phyloP scores from a whole-genome alignment of 2,113 vertebrate genomes.

The Callaeas wilsoni region DNA sequence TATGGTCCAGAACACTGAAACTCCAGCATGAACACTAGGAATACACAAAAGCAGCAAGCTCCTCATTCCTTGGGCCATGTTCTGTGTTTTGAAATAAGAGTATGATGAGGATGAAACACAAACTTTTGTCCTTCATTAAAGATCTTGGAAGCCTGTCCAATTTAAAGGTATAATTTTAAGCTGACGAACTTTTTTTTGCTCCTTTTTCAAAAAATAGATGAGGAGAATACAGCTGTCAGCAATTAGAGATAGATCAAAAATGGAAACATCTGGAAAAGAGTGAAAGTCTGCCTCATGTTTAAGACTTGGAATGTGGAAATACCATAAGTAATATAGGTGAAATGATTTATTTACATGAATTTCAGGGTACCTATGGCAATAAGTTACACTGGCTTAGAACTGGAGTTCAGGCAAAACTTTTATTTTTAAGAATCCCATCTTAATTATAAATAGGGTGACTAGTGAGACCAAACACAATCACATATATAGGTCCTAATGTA shows the following conservation, averaged over 20 bases:
- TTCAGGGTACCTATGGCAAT: not conserved
- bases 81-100: not conserved
- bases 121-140: not conserved
- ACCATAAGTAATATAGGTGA: not conserved
- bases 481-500: not conserved
- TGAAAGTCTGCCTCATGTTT: not conserved
- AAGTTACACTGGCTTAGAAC: not conserved
- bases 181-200: accelerated
- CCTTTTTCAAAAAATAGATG: not conserved
- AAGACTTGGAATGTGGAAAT: not conserved
- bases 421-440: not conserved
- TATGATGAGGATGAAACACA: not conserved
- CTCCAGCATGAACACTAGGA: not conserved
- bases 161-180: not conserved
- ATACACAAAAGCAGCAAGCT: not conserved
- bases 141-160: not conserved
- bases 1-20: not conserved
- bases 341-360: not conserved
- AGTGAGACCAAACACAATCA: not conserved
- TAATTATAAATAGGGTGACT: not conserved
- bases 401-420: not conserved
- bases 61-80: accelerated
- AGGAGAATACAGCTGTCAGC: not conserved
- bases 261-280: not conserved
- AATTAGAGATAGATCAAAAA: not conserved